phyloP scores from a whole-genome alignment of 1,140 invertebrate species.

The Lithobius niger region DNA sequence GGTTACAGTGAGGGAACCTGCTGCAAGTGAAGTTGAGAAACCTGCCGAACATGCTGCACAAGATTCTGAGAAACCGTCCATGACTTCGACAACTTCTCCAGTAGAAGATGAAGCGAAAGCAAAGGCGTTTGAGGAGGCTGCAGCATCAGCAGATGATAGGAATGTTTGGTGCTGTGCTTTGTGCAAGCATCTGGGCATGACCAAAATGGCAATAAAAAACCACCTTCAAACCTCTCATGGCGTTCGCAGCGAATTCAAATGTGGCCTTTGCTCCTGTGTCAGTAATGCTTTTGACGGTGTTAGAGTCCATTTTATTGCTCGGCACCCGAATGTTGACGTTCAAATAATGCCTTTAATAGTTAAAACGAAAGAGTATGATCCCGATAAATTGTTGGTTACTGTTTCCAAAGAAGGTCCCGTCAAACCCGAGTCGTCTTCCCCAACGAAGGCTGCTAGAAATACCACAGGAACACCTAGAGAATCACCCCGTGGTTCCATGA shows the following conservation, averaged over 20 bases:
- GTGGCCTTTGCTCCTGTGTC: conserved; percentile 43
- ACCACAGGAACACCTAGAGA: neutral
- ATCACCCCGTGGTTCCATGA: neutral
- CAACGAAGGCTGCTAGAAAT: neutral
- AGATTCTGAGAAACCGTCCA: no score
- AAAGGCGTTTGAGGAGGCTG: neutral
- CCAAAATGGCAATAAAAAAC: conserved; percentile 41
- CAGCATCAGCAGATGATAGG: neutral
- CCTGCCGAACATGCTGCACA: no score
- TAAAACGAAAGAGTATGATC: conserved; percentile 1
- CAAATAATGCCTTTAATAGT: conserved; percentile 11
- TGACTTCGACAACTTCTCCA: neutral
- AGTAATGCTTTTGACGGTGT: conserved; percentile 38
- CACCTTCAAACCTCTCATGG: conserved; percentile 44
- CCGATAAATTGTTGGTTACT: neutral
- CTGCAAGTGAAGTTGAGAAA: neutral
- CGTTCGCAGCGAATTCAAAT: conserved; percentile 50
- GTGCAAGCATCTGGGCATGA: conserved; percentile 44
- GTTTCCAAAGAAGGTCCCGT: neutral
- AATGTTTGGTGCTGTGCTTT: conserved; percentile 50
- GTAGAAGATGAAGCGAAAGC: neutral
- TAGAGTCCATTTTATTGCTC: conserved; percentile 35
- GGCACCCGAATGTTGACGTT: conserved; percentile 31
- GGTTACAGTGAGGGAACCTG: neutral
- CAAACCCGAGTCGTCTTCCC: neutral